Evolutionary conservation across 2,113 vertebrate species (phyloP).

Genomic region (Falcunculus frontatus): DNA sequence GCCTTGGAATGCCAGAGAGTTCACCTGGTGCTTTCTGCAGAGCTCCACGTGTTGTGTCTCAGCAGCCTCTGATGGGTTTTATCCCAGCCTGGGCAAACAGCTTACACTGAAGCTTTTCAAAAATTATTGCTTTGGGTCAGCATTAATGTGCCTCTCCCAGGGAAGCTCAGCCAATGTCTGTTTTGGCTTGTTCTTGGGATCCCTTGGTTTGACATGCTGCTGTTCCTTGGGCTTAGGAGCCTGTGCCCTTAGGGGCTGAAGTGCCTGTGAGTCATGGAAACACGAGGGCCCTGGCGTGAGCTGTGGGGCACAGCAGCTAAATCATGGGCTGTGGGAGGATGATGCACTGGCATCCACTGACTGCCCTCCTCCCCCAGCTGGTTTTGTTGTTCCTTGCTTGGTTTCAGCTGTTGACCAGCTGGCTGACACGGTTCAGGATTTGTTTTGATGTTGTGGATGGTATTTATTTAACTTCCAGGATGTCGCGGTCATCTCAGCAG

Average conservation of each 20-base stretch:
- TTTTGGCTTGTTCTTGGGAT: neutral
- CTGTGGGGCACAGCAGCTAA: neutral
- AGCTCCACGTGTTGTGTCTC: neutral
- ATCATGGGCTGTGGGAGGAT: rapidly evolving
- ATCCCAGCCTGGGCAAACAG: neutral
- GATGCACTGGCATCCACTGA: neutral
- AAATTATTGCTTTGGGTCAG: neutral
- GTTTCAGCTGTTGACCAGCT: neutral
- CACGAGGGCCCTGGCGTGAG: neutral
- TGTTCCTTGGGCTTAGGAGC: neutral
- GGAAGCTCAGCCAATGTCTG: neutral
- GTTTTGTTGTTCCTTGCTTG: neutral
- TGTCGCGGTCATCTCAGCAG: neutral
- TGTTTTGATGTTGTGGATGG: neutral
- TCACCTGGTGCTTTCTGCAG: neutral
- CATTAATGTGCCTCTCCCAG: neutral
- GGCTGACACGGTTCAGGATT: neutral
- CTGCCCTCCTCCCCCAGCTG: neutral
- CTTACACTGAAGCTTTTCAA: rapidly evolving
- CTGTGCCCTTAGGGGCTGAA: neutral
- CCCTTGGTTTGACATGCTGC: neutral
- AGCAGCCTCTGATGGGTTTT: neutral
- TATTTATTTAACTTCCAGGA: neutral
- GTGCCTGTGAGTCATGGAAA: neutral
- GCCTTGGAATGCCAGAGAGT: neutral